A percentile compares a stretch with the other conserved stretches of the same genome.
Evolutionary conservation across 2,797 vertebrate genomes (phyloP).

Genomic region (Morus bassanus): DNA sequence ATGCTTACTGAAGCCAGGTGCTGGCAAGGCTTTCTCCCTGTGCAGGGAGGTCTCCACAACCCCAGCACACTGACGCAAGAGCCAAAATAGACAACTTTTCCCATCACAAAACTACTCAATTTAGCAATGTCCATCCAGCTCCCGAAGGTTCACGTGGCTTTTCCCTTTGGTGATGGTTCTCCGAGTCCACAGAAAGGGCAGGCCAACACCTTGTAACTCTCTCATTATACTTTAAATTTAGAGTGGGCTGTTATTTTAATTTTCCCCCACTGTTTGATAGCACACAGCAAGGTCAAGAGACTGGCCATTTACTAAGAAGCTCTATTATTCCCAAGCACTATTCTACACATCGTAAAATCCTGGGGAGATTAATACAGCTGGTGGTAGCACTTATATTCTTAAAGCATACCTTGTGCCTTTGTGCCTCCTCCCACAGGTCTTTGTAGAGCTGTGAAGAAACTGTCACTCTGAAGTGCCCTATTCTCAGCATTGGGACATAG

Average conservation of each 20-base stretch:
- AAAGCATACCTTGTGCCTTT: not conserved
- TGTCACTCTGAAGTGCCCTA: not conserved
- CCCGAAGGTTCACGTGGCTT: accelerated
- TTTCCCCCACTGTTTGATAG: not conserved
- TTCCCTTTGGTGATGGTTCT: not conserved
- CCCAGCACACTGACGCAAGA: not conserved
- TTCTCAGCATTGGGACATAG: not conserved
- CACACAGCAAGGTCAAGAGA: not conserved
- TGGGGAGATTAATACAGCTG: not conserved
- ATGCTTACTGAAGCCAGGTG: not conserved
- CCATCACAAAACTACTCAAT: accelerated
- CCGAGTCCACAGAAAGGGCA: accelerated
- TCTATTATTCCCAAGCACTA: not conserved
- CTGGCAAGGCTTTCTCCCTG: not conserved
- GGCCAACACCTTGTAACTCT: not conserved
- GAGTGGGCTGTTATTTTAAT: not conserved
- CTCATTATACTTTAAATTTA: accelerated
- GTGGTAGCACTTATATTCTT: not conserved
- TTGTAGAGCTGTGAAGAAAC: not conserved
- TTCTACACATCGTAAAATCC: not conserved
- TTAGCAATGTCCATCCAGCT: not conserved
- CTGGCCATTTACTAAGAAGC: not conserved
- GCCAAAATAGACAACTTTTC: not conserved
- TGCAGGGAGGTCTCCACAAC: not conserved
- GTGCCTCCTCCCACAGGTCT: not conserved